These are phyloP conservation scores for Girardia tigrina DNA, from an alignment of 2,888 invertebrate genomes.

Conservation along the genomic window DNA sequence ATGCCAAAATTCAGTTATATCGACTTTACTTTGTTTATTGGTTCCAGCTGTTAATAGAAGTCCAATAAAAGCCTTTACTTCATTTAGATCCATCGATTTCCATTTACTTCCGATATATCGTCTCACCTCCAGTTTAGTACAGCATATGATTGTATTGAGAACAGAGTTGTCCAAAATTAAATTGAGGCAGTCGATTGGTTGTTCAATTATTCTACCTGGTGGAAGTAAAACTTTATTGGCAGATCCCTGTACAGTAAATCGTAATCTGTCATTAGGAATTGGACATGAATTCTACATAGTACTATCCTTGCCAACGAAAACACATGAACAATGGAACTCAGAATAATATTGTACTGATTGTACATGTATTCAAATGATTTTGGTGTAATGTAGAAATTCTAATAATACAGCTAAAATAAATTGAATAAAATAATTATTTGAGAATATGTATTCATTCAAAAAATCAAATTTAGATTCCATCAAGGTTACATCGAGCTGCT, in stretches of 20 bases:
- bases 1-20: not conserved
- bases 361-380: too few species aligned
- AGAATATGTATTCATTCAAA: too few species aligned
- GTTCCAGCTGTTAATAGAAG: not conserved
- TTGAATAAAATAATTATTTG: too few species aligned
- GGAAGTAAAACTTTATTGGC: not conserved
- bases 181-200: not conserved
- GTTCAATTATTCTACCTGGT: not conserved
- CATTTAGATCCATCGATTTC: not conserved
- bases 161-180: not conserved
- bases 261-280: not conserved
- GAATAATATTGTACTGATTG: too few species aligned
- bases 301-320: not conserved
- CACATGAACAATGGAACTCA: too few species aligned
- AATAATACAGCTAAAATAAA: too few species aligned
- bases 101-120: not conserved
- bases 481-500: slow-evolving; percentile 1
- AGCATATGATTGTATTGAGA: not conserved
- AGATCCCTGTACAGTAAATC: not conserved
- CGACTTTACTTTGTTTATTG: not conserved
- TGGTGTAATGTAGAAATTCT: too few species aligned
- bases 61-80: not conserved
- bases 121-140: not conserved
- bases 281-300: not conserved
- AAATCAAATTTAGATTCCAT: not conserved